phyloP scores from a whole-genome alignment of 2,797 vertebrate genomes.

The Florisuga fusca region DNA sequence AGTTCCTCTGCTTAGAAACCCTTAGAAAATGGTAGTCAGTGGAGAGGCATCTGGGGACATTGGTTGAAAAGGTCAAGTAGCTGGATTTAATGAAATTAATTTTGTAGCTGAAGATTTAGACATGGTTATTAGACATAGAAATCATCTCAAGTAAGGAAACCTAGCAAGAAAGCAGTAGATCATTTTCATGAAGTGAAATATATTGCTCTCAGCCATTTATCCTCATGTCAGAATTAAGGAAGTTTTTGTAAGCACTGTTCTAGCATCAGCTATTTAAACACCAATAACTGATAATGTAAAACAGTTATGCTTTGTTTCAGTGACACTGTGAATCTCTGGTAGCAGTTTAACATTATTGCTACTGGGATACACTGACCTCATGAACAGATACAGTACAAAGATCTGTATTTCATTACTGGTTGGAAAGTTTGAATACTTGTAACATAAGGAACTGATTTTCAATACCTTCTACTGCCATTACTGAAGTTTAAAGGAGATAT shows the following conservation, averaged over 20 bases:
- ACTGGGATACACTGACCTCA: constrained; percentile 19
- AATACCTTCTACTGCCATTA: neutral
- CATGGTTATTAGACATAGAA: constrained; percentile 43
- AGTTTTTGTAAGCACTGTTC: constrained; percentile 20
- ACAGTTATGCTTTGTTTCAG: constrained; percentile 21
- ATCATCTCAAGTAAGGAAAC: constrained; percentile 45
- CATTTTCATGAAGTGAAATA: constrained; percentile 37
- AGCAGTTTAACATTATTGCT: constrained; percentile 16
- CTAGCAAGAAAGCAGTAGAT: constrained; percentile 47
- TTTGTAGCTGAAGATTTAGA: constrained; percentile 60
- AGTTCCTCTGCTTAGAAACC: constrained; percentile 13
- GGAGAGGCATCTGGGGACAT: constrained; percentile 33
- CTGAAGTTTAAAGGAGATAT: neutral
- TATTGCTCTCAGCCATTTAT: constrained; percentile 19
- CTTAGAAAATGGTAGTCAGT: constrained; percentile 23
- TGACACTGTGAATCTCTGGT: neutral
- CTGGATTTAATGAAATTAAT: constrained; percentile 67
- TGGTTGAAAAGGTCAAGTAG: constrained; percentile 59
- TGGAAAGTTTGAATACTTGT: neutral
- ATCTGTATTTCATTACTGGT: constrained; percentile 33
- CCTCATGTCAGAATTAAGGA: constrained; percentile 21
- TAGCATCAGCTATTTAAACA: constrained; percentile 10
- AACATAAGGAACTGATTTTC: constrained; percentile 35
- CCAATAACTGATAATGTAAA: constrained; percentile 34
- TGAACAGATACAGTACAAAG: neutral